Evolutionary conservation across 1,140 invertebrate genomes (phyloP).

Genomic region (Meteorus sp.): DNA sequence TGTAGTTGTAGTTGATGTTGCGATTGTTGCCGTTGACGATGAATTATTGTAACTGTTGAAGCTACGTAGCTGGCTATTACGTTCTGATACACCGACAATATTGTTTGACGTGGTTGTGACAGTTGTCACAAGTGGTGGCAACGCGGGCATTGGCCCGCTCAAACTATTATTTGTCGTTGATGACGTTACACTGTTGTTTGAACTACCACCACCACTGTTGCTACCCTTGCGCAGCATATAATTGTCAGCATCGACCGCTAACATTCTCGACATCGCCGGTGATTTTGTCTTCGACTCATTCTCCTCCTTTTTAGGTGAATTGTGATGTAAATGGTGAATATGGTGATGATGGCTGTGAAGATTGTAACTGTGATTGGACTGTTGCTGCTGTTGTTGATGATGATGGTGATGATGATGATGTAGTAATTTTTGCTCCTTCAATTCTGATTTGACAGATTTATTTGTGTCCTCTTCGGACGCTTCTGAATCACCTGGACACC

Average conservation of each 20-base stretch:
- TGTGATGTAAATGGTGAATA: constrained; percentile 34
- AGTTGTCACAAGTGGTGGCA: constrained; percentile 12
- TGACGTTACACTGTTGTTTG: not conserved
- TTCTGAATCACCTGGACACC: constrained; percentile 25
- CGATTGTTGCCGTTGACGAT: not conserved
- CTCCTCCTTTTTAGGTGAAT: constrained; percentile 33
- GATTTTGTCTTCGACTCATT: constrained; percentile 40
- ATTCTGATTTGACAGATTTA: constrained; percentile 18
- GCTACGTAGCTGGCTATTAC: not conserved
- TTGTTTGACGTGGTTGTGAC: constrained; percentile 30
- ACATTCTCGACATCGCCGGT: constrained; percentile 48
- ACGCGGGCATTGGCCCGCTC: constrained; percentile 18
- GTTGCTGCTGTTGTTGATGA: too few relatives aligned
- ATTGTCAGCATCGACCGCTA: constrained; percentile 65
- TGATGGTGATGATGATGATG: too few relatives aligned
- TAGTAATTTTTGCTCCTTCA: too few relatives aligned
- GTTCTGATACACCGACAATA: not conserved
- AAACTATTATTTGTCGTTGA: constrained; percentile 9
- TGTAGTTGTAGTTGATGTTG: not conserved
- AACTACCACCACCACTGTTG: constrained; percentile 15
- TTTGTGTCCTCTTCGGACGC: constrained; percentile 18
- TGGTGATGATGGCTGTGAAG: too few relatives aligned
- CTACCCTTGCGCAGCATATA: constrained; percentile 63
- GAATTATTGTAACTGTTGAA: not conserved
- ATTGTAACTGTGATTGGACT: too few relatives aligned